A percentile compares a stretch with the other conserved stretches of the same genome.
These are phyloP conservation scores for Theocolax elegans DNA, from an alignment of 1,140 invertebrate species.

Conservation along the genomic window DNA sequence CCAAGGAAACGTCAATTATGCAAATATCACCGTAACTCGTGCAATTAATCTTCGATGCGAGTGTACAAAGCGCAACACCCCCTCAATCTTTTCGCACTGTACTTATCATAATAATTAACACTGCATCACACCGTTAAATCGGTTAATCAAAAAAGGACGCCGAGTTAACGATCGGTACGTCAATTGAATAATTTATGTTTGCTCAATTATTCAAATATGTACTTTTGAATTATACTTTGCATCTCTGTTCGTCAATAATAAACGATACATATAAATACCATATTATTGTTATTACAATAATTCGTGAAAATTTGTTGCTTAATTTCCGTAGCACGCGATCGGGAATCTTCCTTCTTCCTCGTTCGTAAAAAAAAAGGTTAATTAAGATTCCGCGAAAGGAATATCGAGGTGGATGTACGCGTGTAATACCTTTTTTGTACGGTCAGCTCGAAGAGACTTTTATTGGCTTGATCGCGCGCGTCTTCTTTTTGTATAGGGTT, in stretches of 20 bases:
- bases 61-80: background rate
- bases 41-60: background rate
- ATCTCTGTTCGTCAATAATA: constrained; percentile 36
- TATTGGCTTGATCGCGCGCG: background rate
- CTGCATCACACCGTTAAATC: background rate
- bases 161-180: constrained; percentile 12
- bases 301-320: too few relatives aligned
- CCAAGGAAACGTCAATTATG: background rate
- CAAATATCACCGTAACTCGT: background rate
- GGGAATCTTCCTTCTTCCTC: too few relatives aligned
- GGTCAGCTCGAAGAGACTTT: background rate
- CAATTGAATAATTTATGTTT: constrained; percentile 40
- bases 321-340: too few relatives aligned
- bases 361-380: constrained; percentile 19
- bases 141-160: too few relatives aligned
- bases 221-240: too few relatives aligned
- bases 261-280: background rate
- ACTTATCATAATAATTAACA: constrained; percentile 30
- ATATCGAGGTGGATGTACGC: background rate
- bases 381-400: constrained; percentile 35
- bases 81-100: background rate
- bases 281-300: constrained; percentile 22
- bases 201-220: constrained; percentile 38
- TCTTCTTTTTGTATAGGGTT: too few relatives aligned
- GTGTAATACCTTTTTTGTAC: background rate